These are phyloP conservation scores for Apis dorsata DNA, from an alignment of 1,140 invertebrate species.

Conservation along the genomic window DNA sequence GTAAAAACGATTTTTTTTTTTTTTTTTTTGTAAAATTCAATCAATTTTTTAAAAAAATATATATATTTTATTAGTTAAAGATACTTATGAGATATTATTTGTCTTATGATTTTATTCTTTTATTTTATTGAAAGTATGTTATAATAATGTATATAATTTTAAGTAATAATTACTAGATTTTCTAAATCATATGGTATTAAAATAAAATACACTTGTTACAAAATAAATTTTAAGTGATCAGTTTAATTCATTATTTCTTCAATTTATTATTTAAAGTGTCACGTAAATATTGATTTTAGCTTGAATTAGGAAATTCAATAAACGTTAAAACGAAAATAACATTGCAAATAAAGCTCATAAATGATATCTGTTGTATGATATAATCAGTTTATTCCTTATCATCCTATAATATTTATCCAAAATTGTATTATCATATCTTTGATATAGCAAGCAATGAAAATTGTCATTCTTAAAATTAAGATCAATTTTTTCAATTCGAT, in stretches of 20 bases:
- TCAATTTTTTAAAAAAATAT: too few species aligned
- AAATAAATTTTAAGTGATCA: background rate
- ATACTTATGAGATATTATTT: too few species aligned
- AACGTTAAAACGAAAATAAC: background rate
- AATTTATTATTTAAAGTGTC: background rate
- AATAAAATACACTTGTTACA: too few species aligned
- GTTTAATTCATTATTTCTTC: background rate
- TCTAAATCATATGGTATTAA: too few species aligned
- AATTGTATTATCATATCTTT: background rate
- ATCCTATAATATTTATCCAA: background rate
- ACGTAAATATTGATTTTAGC: background rate
- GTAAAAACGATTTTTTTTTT: too few species aligned
- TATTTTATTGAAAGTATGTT: too few species aligned
- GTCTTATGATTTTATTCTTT: too few species aligned
- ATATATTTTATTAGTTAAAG: too few species aligned
- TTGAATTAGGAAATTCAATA: too few species aligned
- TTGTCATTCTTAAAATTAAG: background rate
- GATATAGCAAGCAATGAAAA: background rate
- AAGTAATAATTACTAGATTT: too few species aligned
- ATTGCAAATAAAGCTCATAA: background rate
- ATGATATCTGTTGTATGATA: background rate
- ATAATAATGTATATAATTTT: too few species aligned
- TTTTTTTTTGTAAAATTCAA: too few species aligned
- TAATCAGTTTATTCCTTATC: slow-evolving; percentile 9
- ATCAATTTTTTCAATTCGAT: background rate